Evolutionary conservation across 2,888 invertebrate species (phyloP).

Genomic region (Drosophila seclusa): DNA sequence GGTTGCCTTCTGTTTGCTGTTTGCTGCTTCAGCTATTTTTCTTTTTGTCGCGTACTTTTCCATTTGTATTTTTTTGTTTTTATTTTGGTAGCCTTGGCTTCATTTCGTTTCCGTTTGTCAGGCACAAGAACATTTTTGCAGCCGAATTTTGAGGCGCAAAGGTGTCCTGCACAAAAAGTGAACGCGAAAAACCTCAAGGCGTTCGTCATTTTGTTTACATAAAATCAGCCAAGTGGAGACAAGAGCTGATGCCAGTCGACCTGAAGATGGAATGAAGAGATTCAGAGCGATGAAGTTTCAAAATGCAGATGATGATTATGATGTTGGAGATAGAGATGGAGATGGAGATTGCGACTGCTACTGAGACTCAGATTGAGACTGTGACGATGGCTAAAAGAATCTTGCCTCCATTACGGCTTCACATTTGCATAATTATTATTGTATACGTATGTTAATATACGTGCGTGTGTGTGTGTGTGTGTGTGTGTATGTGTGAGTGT

Average conservation of each 20-base stretch:
- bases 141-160: constrained; percentile 42
- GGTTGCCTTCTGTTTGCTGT: constrained; percentile 34
- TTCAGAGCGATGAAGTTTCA: neutral
- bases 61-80: neutral
- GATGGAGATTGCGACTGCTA: constrained; percentile 22
- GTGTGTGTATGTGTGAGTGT: constrained; percentile 9
- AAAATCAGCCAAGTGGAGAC: constrained; percentile 65
- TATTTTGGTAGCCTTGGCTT: constrained; percentile 29
- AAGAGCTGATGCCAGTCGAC: constrained; percentile 32
- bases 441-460: constrained; percentile 19
- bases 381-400: constrained; percentile 58
- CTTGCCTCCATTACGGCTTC: constrained; percentile 72
- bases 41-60: constrained; percentile 5
- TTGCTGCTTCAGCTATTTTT: neutral
- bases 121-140: constrained; percentile 21
- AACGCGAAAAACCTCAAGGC: constrained; percentile 63
- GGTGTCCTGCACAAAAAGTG: constrained; percentile 39
- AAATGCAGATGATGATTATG: neutral
- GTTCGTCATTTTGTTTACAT: constrained; percentile 75
- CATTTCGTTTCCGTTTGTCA: constrained; percentile 51
- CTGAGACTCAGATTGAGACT: neutral
- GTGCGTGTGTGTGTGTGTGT: constrained; percentile 15
- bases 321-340: constrained; percentile 17
- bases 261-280: neutral
- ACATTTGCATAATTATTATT: constrained; percentile 78